phyloP scores from a whole-genome alignment of 2,888 invertebrate species.

The Spodoptera littoralis region DNA sequence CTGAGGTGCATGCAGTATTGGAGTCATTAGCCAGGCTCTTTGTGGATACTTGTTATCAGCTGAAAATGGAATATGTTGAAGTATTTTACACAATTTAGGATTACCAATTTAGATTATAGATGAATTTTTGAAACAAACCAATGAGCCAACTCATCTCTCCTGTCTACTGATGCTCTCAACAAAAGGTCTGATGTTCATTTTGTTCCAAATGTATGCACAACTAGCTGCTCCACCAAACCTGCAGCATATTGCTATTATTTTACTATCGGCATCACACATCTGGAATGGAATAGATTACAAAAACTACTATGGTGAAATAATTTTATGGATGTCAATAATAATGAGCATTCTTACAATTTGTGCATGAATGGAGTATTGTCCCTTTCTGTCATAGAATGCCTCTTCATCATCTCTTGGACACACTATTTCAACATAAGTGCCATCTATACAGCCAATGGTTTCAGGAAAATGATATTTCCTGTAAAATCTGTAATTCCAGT shows the following conservation, averaged over 20 bases:
- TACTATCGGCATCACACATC: constrained; percentile 74
- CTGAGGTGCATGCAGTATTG: constrained; percentile 68
- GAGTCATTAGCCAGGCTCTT: constrained; percentile 75
- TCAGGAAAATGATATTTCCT: constrained; percentile 76
- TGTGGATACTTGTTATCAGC: constrained; percentile 73
- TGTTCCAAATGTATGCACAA: constrained; percentile 71
- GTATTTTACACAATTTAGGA: not conserved
- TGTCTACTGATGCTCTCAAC: constrained; percentile 69
- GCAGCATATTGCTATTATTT: constrained; percentile 73
- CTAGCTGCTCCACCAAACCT: constrained; percentile 71
- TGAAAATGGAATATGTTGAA: constrained; percentile 46
- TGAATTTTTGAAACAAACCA: constrained; percentile 46
- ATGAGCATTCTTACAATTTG: constrained; percentile 66
- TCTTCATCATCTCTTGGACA: constrained; percentile 77
- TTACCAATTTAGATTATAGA: not conserved
- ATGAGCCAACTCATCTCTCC: constrained; percentile 73
- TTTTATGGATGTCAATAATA: too few relatives aligned
- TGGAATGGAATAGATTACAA: constrained; percentile 42
- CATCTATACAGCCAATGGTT: constrained; percentile 73
- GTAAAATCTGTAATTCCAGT: constrained; percentile 64
- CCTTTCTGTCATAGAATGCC: constrained; percentile 73
- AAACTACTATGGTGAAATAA: too few relatives aligned
- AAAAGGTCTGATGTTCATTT: constrained; percentile 69
- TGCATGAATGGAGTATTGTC: constrained; percentile 74
- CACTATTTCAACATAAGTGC: constrained; percentile 73